Base-by-base conservation (phyloP, 2,113 vertebrate species). In the Entelurus aequoreus region DNA sequence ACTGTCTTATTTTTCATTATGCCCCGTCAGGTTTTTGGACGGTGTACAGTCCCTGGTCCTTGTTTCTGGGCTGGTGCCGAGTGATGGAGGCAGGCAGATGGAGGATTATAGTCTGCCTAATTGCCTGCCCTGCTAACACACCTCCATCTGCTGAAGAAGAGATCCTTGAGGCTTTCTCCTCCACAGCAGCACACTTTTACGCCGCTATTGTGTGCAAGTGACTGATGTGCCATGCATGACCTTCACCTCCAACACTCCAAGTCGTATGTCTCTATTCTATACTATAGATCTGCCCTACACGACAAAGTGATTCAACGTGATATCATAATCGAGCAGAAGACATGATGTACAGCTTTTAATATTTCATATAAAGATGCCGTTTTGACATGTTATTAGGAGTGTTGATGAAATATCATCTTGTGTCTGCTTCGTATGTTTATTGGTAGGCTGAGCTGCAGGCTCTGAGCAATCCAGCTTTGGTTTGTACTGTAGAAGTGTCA, bases 71-170 rank as follows among this genome's bases (percentile, higher is more conserved):
- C 78, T 77, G 69, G 63, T 62, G 75, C 42, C 60, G 2, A 14
- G 49, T 28, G 46, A 60, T 63, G 67, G 51, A 75, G 69, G 57
- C 72, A 85, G 83, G 71, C 84, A 87, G 87, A 88, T 87, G 86
- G 87, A 87, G 81, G 86, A 87, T 88, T 84, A 84, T 68, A 74
- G 70, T 54, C 77, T 71, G 77, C 65, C 82, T 89, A 87, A 89
- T 89, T 89, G 86, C 78, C 77, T 82, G 79, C 73, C 82, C 67
- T 49, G 68, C 76, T 73, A 67, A 75, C 53, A 77, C 69, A 65
- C 58, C 66, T 74, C 79, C 84, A 83, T 88, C 84, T 87, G 83
- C 74, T 69, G 61, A 72, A 59, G 70, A 44, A 60, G 75, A 63
- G 63, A 72, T 82, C 69, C 72, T 77, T 58, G 14, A 75, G 67